A percentile compares a stretch with the other conserved stretches of the same genome.
Evolutionary conservation across 2,888 invertebrate genomes (phyloP).

Genomic region (Sarcophaga subvicina): DNA sequence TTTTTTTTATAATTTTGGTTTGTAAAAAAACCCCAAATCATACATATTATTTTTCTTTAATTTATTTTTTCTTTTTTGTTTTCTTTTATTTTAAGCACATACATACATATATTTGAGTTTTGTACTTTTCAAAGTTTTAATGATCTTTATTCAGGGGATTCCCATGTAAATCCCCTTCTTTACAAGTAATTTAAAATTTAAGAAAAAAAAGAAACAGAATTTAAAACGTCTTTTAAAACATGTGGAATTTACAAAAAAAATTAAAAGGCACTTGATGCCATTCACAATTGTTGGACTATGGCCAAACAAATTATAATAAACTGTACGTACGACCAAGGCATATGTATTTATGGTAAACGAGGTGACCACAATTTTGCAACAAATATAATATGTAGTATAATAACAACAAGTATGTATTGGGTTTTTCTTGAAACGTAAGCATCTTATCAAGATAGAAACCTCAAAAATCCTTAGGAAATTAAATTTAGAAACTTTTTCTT

Average conservation of each 20-base stretch:
- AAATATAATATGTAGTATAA: too few species aligned
- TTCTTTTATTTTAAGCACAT: neutral
- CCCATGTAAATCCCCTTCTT: constrained; percentile 1
- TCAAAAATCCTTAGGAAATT: too few species aligned
- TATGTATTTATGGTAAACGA: too few species aligned
- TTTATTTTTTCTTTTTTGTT: neutral
- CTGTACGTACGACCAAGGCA: too few species aligned
- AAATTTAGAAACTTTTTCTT: too few species aligned
- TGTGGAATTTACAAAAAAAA: neutral
- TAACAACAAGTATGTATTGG: too few species aligned
- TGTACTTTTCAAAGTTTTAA: neutral
- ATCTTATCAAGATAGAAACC: too few species aligned
- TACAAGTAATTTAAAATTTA: neutral
- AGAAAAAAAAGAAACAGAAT: neutral
- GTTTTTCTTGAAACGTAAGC: too few species aligned
- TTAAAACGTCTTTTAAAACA: neutral
- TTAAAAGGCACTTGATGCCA: neutral
- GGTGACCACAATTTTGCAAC: too few species aligned
- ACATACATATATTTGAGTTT: neutral
- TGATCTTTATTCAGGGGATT: constrained; percentile 29
- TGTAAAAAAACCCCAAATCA: constrained; percentile 12
- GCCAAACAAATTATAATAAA: neutral
- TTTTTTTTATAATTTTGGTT: neutral
- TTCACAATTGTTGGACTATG: neutral
- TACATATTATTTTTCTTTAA: neutral